Percentiles rank a stretch among this genome's conserved stretches.
Conservation (phyloP, 2,113 vertebrate genomes). For the Vulpes vulpes region DNA sequence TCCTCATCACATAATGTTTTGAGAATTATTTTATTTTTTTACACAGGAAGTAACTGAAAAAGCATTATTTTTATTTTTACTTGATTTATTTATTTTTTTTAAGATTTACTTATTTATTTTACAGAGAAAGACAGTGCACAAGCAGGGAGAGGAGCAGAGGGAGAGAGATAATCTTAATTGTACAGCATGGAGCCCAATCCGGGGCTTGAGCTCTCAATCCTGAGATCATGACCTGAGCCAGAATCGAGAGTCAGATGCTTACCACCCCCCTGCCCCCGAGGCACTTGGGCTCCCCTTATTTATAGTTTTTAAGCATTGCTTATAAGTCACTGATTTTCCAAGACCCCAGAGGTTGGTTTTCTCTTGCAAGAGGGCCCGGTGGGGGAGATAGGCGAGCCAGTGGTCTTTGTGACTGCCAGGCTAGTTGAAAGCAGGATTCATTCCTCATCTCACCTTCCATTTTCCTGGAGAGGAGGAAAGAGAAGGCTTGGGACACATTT, state of each 20-base stretch:
- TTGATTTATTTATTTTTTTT: neutral
- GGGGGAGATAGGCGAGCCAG: neutral
- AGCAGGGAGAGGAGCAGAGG: neutral
- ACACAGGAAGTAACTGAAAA: neutral
- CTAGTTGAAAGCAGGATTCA: neutral
- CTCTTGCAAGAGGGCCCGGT: fast-evolving
- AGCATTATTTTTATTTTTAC: neutral
- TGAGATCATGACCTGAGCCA: neutral
- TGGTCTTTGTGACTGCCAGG: neutral
- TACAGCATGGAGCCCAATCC: neutral
- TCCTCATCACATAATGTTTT: neutral
- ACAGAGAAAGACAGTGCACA: neutral
- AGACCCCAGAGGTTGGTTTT: neutral
- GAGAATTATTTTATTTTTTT: neutral
- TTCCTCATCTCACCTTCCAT: neutral
- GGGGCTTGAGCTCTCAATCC: neutral
- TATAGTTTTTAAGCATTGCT: neutral
- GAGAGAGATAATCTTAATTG: neutral
- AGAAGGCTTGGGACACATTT: neutral
- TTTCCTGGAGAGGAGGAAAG: neutral
- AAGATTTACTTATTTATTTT: neutral
- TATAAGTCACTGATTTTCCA: neutral
- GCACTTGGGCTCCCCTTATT: neutral
- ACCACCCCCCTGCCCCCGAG: too few species aligned
- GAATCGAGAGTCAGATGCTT: neutral